Conservation (phyloP, 2,113 vertebrate species). For the Indicator maculatus region DNA sequence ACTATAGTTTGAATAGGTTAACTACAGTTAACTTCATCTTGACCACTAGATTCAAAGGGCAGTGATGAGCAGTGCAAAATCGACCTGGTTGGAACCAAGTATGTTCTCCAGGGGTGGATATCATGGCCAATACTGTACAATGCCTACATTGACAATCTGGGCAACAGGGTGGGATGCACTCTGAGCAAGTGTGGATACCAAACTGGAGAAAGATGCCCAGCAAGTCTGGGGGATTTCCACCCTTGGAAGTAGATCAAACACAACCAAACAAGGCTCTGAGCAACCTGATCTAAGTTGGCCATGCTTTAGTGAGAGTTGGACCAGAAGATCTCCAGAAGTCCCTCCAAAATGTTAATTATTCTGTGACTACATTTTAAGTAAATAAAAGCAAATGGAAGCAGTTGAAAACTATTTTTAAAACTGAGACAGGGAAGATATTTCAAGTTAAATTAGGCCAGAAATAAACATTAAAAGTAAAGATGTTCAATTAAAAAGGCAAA, state of each 20-base stretch:
- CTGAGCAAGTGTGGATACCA: background rate
- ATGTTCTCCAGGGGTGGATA: background rate
- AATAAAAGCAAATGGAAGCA: background rate
- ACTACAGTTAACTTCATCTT: background rate
- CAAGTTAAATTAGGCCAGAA: background rate
- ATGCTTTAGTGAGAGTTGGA: background rate
- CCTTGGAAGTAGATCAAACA: background rate
- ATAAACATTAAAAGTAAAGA: background rate
- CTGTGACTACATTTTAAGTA: background rate
- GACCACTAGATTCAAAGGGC: background rate
- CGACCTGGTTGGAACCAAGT: background rate
- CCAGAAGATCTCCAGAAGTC: background rate
- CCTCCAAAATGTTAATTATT: background rate
- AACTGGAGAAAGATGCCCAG: background rate
- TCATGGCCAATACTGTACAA: background rate
- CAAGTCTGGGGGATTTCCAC: background rate
- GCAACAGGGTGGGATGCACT: background rate
- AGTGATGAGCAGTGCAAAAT: background rate
- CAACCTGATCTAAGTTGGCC: background rate
- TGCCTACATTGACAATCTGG: background rate
- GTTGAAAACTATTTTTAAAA: background rate
- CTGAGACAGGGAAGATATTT: background rate
- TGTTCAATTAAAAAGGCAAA: background rate
- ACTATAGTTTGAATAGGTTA: background rate
- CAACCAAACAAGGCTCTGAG: background rate